Conservation (phyloP, 2,888 invertebrate genomes). For the Erpobdella octoculata region DNA sequence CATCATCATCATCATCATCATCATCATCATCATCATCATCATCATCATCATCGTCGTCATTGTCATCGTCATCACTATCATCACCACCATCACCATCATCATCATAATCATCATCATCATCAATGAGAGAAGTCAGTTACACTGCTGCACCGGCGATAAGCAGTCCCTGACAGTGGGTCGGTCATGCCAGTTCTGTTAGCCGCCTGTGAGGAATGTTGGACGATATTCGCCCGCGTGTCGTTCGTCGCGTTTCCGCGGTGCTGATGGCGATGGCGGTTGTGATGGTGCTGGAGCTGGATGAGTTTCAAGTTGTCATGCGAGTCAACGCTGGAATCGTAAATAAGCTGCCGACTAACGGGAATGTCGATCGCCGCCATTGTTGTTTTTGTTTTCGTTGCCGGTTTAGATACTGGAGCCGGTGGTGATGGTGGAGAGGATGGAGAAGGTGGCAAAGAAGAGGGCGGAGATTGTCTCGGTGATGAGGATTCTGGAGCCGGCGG, state of each 20-base stretch:
- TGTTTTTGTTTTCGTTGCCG: not conserved
- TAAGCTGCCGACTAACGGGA: not conserved
- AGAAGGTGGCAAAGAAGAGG: not conserved
- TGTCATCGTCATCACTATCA: conserved; percentile 27
- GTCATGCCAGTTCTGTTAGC: no score
- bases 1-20: conserved; percentile 24
- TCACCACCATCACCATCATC: conserved; percentile 54
- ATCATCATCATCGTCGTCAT: conserved; percentile 30
- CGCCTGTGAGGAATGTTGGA: no score
- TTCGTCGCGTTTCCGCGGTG: not conserved
- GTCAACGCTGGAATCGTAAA: not conserved
- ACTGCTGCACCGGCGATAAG: no score
- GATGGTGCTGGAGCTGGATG: not conserved
- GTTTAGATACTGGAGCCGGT: not conserved
- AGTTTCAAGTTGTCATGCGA: not conserved
- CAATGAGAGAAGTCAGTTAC: no score
- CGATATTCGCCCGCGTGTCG: not conserved
- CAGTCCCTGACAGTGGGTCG: no score
- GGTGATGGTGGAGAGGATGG: not conserved
- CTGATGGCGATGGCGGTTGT: not conserved
- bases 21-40: conserved; percentile 18
- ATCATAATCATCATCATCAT: conserved; percentile 57
- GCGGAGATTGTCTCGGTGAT: not conserved
- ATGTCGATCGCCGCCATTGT: not conserved
- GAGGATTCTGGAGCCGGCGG: not conserved